Evolutionary conservation across 2,797 vertebrate genomes (phyloP), one percentile per base, ranked within the genome.

Genomic region (Chrosomus eos): DNA sequence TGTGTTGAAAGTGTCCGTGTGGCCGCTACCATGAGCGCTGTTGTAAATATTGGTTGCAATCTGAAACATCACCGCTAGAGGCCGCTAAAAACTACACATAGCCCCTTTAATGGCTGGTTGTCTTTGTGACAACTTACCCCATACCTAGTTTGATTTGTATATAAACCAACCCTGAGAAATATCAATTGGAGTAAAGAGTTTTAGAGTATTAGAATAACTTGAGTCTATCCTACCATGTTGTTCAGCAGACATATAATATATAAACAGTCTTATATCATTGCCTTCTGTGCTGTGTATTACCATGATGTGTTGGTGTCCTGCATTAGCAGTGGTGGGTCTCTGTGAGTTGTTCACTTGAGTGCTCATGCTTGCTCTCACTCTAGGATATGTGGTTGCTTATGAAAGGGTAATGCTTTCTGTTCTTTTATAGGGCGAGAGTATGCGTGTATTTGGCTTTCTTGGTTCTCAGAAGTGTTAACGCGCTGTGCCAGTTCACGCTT

Each of bases 251-350:
- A 75, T 79, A 73, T 73, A 33, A 48, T 7, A 67, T n/a, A 80
- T n/a, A 51, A 16, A 31, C 19, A 58, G 51, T 43, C 48, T 70
- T 73, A 77, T 83, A 68, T 67, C 28, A 66, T 70, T 83, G 36
- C 67, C 43, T 83, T 62, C 31, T 81, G 43, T 10, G 28, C 85
- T 31, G 43, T 77, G 76, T 82, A 77, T 83, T 88, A 86, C 87
- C 85, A 88, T 89, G 90, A 88, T 89, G 90, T 88, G 91, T 92
- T 90, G 86, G 89, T 87, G 87, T 87, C 40, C 82, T 82, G 86
- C 84, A 89, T 91, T 91, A 92, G 89, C 91, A 90, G 77, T 90
- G 88, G 88, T 80, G 78, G 78, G 71, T 90, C 92, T 92, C 93
- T 91, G 89, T 91, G 88, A 90, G 90, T 89, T 91, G 85, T 76